Percentiles rank a stretch among this genome's conserved stretches.
phyloP scores from a whole-genome alignment of 2,888 invertebrate species.

The Acutogordius australiensis region DNA sequence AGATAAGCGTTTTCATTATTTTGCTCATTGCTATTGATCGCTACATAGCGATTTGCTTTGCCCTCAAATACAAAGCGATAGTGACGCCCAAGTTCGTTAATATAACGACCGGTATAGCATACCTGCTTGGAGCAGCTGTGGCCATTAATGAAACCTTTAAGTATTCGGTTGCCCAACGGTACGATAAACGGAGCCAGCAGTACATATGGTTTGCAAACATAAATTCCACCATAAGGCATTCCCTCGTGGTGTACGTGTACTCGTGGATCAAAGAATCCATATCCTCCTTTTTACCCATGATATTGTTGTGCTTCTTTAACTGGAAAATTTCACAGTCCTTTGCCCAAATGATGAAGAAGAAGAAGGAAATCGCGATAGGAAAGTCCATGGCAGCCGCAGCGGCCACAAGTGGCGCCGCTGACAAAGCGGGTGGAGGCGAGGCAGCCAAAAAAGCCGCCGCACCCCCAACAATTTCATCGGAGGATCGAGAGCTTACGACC shows the following conservation, averaged over 20 bases:
- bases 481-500: not conserved
- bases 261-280: conserved; percentile 7
- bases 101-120: not conserved
- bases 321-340: not conserved
- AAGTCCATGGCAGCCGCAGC: not conserved
- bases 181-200: not conserved
- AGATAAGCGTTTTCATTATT: not conserved
- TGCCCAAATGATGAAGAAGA: not conserved
- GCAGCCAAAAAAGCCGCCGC: not conserved
- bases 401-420: not conserved
- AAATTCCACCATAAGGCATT: no score
- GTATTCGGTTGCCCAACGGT: not conserved
- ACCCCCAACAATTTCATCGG: not conserved
- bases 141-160: not conserved
- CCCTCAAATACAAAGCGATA: not conserved
- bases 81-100: not conserved
- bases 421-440: not conserved
- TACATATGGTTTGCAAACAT: not conserved
- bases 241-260: not conserved
- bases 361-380: not conserved
- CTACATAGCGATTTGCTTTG: conserved; percentile 7
- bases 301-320: not conserved
- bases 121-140: not conserved
- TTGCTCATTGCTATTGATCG: not conserved
- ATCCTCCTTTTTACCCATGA: not conserved